These are phyloP conservation scores for Orchesella cincta DNA, from an alignment of 1,140 invertebrate genomes.

Conservation along the genomic window DNA sequence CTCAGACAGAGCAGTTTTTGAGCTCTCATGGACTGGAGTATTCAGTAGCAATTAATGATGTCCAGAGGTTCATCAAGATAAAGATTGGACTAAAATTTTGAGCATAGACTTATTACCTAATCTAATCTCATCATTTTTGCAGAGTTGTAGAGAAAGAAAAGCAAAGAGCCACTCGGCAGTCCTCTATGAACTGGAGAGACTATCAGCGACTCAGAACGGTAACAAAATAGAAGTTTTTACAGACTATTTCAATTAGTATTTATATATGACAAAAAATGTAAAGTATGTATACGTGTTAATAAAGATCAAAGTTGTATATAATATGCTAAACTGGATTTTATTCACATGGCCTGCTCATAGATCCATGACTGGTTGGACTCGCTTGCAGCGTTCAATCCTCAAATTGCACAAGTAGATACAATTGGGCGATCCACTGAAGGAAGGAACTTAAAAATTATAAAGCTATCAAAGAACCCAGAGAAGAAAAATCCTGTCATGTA, in stretches of 20 bases:
- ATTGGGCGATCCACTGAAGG: conserved; percentile 72
- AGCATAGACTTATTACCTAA: neutral
- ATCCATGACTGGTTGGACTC: conserved; percentile 48
- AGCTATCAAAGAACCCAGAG: conserved; percentile 57
- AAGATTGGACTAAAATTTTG: neutral
- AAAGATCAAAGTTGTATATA: no score
- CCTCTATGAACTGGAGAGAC: conserved; percentile 48
- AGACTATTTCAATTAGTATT: no score
- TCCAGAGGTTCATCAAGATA: conserved; percentile 38
- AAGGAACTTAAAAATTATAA: conserved; percentile 70
- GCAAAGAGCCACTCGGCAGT: neutral
- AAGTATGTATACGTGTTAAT: no score
- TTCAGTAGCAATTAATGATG: conserved; percentile 41
- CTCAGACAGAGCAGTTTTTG: conserved; percentile 36
- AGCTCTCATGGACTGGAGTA: conserved; percentile 37
- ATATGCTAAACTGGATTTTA: no score
- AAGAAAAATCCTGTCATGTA: conserved; percentile 47
- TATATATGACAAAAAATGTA: no score
- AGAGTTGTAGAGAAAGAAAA: conserved; percentile 38
- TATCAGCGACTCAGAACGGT: conserved; percentile 46
- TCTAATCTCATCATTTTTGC: neutral
- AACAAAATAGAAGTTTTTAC: no score
- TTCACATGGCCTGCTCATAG: conserved; percentile 34
- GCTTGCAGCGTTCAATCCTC: conserved; percentile 39
- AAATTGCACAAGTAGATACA: conserved; percentile 33